A percentile compares a stretch with the other conserved stretches of the same genome.
Evolutionary conservation across 23 tunicate species (phyloP).

Genomic region (Ascidia mentula): DNA sequence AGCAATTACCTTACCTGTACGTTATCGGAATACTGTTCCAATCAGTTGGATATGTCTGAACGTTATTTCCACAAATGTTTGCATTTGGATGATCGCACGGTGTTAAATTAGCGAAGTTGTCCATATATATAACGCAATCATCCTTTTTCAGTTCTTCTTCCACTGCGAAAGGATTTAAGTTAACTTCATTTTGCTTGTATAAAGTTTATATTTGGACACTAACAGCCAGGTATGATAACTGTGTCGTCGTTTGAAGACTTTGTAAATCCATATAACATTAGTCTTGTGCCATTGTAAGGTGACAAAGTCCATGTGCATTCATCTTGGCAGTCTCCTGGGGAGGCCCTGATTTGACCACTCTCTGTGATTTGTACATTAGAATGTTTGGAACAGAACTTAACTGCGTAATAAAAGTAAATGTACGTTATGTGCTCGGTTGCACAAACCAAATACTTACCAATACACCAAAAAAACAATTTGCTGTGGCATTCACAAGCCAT

Average conservation of each 20-base stretch:
- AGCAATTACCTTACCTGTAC: too few relatives aligned
- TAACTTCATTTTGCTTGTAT: background rate
- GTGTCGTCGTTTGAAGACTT: background rate
- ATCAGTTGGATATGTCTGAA: background rate
- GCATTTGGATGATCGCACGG: background rate
- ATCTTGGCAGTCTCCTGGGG: background rate
- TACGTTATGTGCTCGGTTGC: background rate
- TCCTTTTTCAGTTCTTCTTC: background rate
- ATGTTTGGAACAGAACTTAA: background rate
- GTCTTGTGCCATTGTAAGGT: background rate
- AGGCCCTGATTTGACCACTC: background rate
- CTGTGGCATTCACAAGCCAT: background rate
- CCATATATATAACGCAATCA: background rate
- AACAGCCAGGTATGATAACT: background rate
- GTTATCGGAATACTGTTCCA: background rate
- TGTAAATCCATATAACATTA: background rate
- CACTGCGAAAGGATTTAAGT: background rate
- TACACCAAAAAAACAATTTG: background rate
- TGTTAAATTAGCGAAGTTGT: background rate
- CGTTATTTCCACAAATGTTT: background rate
- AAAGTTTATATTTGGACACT: background rate
- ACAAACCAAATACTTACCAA: background rate
- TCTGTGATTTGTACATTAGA: background rate
- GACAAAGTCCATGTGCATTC: conserved; percentile 2
- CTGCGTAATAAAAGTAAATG: background rate